Evolutionary conservation across 2,888 invertebrate species (phyloP), one percentile per base, ranked within the genome.

Genomic region (Dicyrtomina minuta): DNA sequence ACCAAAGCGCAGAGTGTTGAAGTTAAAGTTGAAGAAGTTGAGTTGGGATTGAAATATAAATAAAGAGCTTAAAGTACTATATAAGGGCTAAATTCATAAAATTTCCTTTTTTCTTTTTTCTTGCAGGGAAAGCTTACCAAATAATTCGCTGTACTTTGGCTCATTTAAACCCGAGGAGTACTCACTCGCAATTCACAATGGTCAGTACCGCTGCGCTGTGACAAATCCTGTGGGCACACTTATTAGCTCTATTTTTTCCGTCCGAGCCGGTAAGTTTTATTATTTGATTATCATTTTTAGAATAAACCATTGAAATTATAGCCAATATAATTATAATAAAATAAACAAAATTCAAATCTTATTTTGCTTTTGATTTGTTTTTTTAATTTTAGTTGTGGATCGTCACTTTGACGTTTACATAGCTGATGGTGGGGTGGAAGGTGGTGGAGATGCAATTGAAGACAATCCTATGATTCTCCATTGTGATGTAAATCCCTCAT

Each of bases 81-180:
- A n/a, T n/a, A n/a, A n/a, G n/a, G n/a, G n/a, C n/a, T n/a, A n/a
- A n/a, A n/a, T n/a, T n/a, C n/a, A n/a, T n/a, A 46, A 46, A 51
- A 51, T 24, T 51, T 51, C 8, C 10, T 17, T 24, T 10, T n/a
- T 20, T 20, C 12, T 51, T 15, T 55, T 24, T 12, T 26, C 12
- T 55, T 55, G n/a, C 70, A 74, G 77, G 39, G 77, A 77, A 41
- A 67, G 53, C 15, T 62, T 72, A 17, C 66, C 69, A 20, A 77
- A 77, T 43, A 73, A 72, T 15, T 75, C 77, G 0, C 66, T 77
- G 2, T 56, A 69, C 46, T 75, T 75, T 41, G 56, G 27, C 4
- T 51, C 74, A 6, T 77, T 77, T 66, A 70, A 69, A n/a, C 61
- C 64, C 1, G 73, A 74, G 22, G 77, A 77, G 39, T 75, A 71